Conservation (phyloP, 2,888 invertebrate species). For the Lasioglossum zephyrum region DNA sequence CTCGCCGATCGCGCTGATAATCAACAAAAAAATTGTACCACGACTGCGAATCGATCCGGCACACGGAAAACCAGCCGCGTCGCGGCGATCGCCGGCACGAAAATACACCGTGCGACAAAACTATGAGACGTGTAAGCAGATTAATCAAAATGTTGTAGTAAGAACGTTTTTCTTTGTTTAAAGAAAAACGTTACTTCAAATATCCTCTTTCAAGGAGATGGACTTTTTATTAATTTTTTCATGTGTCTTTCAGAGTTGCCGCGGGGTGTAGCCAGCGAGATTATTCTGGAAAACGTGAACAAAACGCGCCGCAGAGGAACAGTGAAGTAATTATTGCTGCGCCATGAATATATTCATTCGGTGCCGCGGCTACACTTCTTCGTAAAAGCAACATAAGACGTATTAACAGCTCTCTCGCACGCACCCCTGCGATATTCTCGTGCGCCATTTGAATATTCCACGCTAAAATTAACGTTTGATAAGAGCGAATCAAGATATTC, state of each 20-base stretch:
- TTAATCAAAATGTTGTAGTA: no score
- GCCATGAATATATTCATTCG: constrained; percentile 2
- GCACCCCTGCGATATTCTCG: not conserved
- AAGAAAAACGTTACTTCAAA: no score
- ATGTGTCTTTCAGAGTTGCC: not conserved
- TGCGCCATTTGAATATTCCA: not conserved
- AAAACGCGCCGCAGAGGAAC: constrained; percentile 6
- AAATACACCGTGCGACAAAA: not conserved
- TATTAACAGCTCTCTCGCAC: not conserved
- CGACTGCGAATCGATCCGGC: constrained; percentile 59
- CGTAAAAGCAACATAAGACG: constrained; percentile 18
- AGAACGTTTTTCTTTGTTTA: no score
- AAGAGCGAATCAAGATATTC: not conserved
- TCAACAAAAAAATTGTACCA: constrained; percentile 22
- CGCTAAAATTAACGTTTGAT: constrained; percentile 7
- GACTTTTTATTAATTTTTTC: not conserved
- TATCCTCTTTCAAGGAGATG: no score
- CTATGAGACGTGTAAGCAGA: not conserved
- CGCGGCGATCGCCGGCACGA: constrained; percentile 31
- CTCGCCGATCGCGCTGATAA: constrained; percentile 43
- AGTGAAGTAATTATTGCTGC: not conserved
- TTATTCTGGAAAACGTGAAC: constrained; percentile 9
- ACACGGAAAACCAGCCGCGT: constrained; percentile 39
- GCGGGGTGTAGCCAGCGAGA: constrained; percentile 22
- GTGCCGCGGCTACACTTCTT: not conserved